Evolutionary conservation across 2,888 invertebrate species (phyloP).

Genomic region (Agrilus cyanescens): DNA sequence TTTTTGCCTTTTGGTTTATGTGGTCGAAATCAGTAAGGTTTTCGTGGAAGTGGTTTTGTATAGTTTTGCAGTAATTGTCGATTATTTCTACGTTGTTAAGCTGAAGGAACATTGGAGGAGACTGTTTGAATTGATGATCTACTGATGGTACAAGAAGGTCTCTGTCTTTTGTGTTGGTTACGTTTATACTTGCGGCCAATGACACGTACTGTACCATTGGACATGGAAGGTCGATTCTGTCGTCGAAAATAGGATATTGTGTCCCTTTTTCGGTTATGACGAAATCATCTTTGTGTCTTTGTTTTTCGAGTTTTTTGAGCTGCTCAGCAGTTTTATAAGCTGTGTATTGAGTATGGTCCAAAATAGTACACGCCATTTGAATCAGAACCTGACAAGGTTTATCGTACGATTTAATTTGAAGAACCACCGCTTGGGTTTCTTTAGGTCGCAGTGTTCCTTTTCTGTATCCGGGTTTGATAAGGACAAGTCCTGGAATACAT

Average conservation of each 20-base stretch:
- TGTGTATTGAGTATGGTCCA: conserved; percentile 30
- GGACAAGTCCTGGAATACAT: conserved; percentile 1
- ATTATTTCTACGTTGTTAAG: no score
- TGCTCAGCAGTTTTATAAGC: conserved; percentile 27
- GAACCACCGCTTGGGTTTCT: conserved; percentile 27
- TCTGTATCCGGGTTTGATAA: conserved; percentile 15
- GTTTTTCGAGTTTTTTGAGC: conserved; percentile 17
- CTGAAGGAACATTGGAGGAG: no score
- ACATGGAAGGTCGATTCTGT: no score
- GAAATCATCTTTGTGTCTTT: conserved; percentile 29
- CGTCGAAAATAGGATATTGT: conserved; percentile 24
- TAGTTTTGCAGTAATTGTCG: no score
- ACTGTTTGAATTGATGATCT: no score
- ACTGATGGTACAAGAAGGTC: no score
- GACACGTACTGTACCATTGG: no score
- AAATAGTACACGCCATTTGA: conserved; percentile 29
- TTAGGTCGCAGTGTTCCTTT: conserved; percentile 31
- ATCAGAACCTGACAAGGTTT: conserved; percentile 25
- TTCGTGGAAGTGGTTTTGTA: no score
- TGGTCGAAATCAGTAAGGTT: no score
- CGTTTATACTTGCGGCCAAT: no score
- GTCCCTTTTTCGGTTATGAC: conserved; percentile 32
- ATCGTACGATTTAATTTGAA: conserved; percentile 27
- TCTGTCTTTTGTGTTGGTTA: no score
- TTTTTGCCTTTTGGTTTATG: no score